Conservation (phyloP, 2,113 vertebrate species). For the Onychostruthus taczanowskii region DNA sequence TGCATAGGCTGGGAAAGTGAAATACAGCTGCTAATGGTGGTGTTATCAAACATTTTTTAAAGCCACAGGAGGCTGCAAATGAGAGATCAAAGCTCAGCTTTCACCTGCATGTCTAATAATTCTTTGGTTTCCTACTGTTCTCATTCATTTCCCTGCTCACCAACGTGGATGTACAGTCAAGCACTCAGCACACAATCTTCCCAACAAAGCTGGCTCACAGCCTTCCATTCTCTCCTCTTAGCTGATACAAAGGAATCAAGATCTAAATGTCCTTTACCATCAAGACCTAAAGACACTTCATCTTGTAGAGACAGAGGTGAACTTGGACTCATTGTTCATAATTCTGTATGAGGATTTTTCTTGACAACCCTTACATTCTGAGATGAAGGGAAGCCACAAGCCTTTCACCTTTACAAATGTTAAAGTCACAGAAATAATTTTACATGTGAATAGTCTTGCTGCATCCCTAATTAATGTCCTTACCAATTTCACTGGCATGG, state of each 20-base stretch:
- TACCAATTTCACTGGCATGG: neutral
- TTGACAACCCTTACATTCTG: neutral
- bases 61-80: neutral
- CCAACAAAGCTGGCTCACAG: neutral
- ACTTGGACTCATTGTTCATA: neutral
- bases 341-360: neutral
- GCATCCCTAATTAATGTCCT: neutral
- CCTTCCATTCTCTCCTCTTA: neutral
- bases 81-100: neutral
- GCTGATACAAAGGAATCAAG: neutral
- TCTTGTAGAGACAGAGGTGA: neutral
- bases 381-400: neutral
- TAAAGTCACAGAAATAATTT: neutral
- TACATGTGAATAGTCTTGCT: neutral
- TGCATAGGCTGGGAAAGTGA: neutral
- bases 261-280: neutral
- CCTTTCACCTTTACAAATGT: neutral
- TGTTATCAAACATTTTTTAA: neutral
- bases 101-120: neutral
- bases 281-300: neutral
- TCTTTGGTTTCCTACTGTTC: neutral
- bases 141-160: neutral
- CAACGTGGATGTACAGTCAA: neutral
- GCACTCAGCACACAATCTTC: neutral
- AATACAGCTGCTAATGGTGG: neutral